Base-by-base conservation (phyloP, 2,888 invertebrate genomes). In the Seira musarum region DNA sequence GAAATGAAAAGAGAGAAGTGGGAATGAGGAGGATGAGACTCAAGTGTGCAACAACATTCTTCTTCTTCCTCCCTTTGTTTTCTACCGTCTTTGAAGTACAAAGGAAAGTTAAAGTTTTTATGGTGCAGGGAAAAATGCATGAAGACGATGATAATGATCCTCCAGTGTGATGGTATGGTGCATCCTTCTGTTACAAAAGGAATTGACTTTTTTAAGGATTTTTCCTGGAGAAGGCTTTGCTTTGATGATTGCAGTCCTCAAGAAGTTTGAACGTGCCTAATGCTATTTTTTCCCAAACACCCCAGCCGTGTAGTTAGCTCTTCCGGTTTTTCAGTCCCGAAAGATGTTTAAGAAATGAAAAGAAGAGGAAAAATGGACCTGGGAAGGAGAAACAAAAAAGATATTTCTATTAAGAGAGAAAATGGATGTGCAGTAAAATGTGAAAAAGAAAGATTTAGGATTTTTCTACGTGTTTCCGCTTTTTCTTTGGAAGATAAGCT, bases 141-240 rank as follows among this genome's bases (percentile, higher is more conserved):
- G 40, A 2, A 25, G 40, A 22, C 40, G 66, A 66, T 25, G 64
- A 64, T 24, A 30, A 17, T 10, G 65, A 30, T n/a, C 46, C 19
- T n/a, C n/a, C n/a, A n/a, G n/a, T n/a, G 24, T 74, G 69, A n/a
- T 40, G 25, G 30, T 25, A 17, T 46, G 75, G 68, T 76, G 76
- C 70, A 76, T 76, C 35, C 57, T 24, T n/a, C n/a, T n/a, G n/a
- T n/a, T n/a, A n/a, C n/a, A n/a, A n/a, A n/a, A 25, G 63, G 69
- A 75, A 76, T 76, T 64, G 76, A 76, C 76, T 70, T 76, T 75
- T 64, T 63, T 35, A n/a, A n/a, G n/a, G n/a, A n/a, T n/a, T n/a
- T n/a, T n/a, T n/a, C n/a, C 13, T 60, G 22, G 22, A 57, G 73
- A 57, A 65, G 19, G n/a, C n/a, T n/a, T n/a, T n/a, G n/a, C n/a